A percentile compares a stretch with the other conserved stretches of the same genome.
phyloP scores from a whole-genome alignment of 2,113 vertebrate species.

The Hystrix cristata region DNA sequence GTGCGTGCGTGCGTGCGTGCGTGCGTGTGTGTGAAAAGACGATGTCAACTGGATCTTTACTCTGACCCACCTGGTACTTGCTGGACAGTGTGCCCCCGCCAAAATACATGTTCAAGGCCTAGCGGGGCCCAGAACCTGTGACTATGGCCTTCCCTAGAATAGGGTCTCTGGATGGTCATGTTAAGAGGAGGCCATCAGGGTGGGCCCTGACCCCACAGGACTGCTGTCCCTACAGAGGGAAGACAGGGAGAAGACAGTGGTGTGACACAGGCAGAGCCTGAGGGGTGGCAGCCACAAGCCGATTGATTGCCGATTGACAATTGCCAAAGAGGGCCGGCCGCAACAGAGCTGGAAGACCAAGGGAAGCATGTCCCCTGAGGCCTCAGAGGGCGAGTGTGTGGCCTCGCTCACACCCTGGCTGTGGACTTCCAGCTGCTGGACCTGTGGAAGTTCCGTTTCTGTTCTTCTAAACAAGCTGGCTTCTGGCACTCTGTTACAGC shows the following conservation, averaged over 20 bases:
- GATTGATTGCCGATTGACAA: neutral
- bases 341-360: neutral
- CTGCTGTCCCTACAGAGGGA: too few species aligned
- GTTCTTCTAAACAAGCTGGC: too few species aligned
- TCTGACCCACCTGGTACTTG: fast-evolving
- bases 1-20: fast-evolving
- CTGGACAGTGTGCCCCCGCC: too few species aligned
- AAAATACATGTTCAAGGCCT: neutral
- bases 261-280: fast-evolving
- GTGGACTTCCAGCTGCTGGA: neutral
- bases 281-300: neutral
- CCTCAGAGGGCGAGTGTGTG: fast-evolving
- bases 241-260: fast-evolving
- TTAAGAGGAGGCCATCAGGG: too few species aligned
- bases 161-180: neutral
- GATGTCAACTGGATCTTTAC: fast-evolving
- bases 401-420: neutral
- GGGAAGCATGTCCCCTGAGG: neutral
- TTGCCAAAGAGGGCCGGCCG: neutral
- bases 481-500: neutral
- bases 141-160: neutral
- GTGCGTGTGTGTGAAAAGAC: fast-evolving
- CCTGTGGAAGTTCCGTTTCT: fast-evolving
- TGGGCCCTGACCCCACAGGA: fast-evolving
- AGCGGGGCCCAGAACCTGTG: fast-evolving